phyloP scores from a whole-genome alignment of 2,797 vertebrate species.

The Anabacerthia variegaticeps region DNA sequence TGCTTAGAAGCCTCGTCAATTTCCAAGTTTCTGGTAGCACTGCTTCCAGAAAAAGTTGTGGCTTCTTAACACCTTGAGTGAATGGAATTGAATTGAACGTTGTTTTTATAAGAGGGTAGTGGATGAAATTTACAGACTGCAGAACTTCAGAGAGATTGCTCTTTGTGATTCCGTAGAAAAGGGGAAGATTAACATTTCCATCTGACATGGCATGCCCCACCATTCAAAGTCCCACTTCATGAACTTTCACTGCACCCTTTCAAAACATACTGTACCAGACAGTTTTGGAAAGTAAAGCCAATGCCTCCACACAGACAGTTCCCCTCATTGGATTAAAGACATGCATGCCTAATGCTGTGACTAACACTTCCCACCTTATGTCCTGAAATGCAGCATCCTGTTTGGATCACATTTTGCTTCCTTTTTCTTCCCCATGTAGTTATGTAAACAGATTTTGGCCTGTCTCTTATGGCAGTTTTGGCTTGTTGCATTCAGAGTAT shows the following conservation, averaged over 20 bases:
- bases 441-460: constrained; percentile 23
- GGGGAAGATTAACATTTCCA: not conserved
- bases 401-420: constrained; percentile 25
- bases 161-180: not conserved
- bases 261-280: not conserved
- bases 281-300: not conserved
- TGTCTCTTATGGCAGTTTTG: not conserved
- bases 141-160: not conserved
- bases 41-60: not conserved
- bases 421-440: not conserved
- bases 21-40: not conserved
- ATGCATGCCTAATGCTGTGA: constrained; percentile 22
- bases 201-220: not conserved
- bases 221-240: not conserved
- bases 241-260: not conserved
- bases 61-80: not conserved
- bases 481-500: not conserved
- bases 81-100: not conserved
- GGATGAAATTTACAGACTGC: not conserved
- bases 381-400: constrained; percentile 41
- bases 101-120: not conserved
- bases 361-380: constrained; percentile 59
- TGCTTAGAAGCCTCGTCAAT: not conserved
- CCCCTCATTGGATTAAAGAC: not conserved
- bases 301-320: not conserved